Evolutionary conservation across 2,113 vertebrate genomes (phyloP).

Genomic region (Bujurquina vittata): DNA sequence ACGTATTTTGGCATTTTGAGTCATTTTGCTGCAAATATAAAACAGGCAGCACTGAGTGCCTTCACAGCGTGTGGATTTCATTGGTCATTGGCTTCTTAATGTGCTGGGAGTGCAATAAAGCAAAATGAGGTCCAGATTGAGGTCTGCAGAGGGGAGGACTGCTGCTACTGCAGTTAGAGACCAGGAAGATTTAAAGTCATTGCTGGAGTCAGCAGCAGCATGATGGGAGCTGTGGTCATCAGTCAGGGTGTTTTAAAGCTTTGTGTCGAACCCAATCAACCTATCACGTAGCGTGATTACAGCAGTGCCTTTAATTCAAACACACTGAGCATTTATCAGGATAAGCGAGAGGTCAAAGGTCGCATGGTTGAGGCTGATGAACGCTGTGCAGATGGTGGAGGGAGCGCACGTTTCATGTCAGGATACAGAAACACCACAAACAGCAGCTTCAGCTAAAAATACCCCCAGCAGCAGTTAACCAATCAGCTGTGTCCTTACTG

Average conservation of each 20-base stretch:
- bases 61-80: background rate
- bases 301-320: background rate
- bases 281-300: background rate
- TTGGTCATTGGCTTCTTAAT: background rate
- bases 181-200: background rate
- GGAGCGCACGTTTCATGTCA: background rate
- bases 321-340: fast-evolving
- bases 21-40: background rate
- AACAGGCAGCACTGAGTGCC: background rate
- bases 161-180: background rate
- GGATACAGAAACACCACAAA: background rate
- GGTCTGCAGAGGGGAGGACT: background rate
- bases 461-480: background rate
- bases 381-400: background rate
- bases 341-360: background rate
- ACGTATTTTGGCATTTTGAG: background rate
- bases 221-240: slow-evolving; percentile 5
- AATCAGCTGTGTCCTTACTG: background rate
- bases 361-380: background rate
- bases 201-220: background rate
- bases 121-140: background rate
- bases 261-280: slow-evolving; percentile 9
- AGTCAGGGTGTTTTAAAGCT: background rate
- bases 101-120: background rate
- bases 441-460: slow-evolving; percentile 18